Evolutionary conservation across 2,113 vertebrate species (phyloP).

Genomic region (Mastomys natalensis): DNA sequence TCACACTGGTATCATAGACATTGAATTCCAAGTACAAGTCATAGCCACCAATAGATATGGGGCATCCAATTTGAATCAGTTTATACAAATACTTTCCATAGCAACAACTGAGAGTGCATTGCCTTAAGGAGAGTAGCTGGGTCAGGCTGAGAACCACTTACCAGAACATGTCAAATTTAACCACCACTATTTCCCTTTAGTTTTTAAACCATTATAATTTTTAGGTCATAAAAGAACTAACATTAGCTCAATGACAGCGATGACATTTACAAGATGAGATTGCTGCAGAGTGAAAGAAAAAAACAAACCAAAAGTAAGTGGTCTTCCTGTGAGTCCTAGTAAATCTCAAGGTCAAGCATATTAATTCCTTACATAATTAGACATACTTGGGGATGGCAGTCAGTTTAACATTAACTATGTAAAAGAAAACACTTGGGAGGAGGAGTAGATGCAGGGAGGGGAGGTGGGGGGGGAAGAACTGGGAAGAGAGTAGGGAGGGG

Average conservation of each 20-base stretch:
- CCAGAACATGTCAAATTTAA: background rate
- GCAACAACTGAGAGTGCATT: background rate
- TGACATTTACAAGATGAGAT: background rate
- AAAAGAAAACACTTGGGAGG: background rate
- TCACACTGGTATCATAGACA: background rate
- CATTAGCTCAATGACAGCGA: background rate
- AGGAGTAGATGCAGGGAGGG: no score
- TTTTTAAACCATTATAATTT: background rate
- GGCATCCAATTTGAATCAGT: background rate
- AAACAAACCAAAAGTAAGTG: background rate
- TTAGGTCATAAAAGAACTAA: slow-evolving; percentile 18
- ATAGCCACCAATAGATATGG: background rate
- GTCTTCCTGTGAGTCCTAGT: background rate
- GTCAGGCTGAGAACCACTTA: background rate
- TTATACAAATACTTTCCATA: slow-evolving; percentile 40
- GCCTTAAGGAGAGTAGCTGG: background rate
- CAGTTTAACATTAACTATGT: background rate
- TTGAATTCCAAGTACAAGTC: slow-evolving; percentile 17
- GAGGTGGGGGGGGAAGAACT: no score
- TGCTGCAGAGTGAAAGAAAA: background rate
- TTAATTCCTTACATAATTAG: background rate
- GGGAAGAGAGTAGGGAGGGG: no score
- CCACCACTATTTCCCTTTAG: background rate
- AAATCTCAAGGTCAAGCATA: background rate
- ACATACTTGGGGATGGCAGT: background rate